phyloP scores from a whole-genome alignment of 2,888 invertebrate species.

The Pomacea canaliculata region DNA sequence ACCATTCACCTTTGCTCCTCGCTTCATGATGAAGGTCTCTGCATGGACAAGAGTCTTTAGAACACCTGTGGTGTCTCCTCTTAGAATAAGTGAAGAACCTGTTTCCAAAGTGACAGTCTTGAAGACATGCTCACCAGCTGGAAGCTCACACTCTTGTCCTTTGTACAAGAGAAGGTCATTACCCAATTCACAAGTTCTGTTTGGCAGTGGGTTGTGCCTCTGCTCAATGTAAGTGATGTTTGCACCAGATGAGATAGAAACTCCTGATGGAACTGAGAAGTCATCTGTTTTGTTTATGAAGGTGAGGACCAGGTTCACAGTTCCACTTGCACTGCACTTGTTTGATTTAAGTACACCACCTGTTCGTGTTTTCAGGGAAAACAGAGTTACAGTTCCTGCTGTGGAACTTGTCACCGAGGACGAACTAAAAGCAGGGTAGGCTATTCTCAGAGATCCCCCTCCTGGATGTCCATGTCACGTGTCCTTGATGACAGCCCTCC shows the following conservation, averaged over 20 bases:
- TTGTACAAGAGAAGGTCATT: conserved; percentile 32
- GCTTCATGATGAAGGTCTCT: conserved; percentile 37
- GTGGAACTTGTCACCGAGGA: not conserved
- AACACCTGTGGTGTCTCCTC: conserved; percentile 40
- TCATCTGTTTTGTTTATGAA: conserved; percentile 34
- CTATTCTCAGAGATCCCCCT: conserved; percentile 37
- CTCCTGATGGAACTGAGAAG: conserved; percentile 17
- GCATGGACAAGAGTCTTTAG: conserved; percentile 42
- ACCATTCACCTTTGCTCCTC: conserved; percentile 43
- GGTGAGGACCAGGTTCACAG: conserved; percentile 14
- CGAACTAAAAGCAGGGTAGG: conserved; percentile 36
- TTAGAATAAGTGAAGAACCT: conserved; percentile 41
- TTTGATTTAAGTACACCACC: conserved; percentile 13
- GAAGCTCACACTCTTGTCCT: conserved; percentile 41
- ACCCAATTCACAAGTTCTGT: conserved; percentile 27
- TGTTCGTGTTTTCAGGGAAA: conserved; percentile 2
- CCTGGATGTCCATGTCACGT: conserved; percentile 34
- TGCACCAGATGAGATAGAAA: conserved; percentile 9
- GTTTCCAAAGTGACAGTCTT: conserved; percentile 40
- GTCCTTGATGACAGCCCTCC: conserved; percentile 40
- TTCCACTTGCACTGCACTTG: conserved; percentile 1
- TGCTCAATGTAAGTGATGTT: conserved; percentile 29
- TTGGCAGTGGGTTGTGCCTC: conserved; percentile 15
- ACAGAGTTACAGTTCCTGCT: conserved; percentile 6
- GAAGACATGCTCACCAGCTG: conserved; percentile 36